Evolutionary conservation across 2,888 invertebrate genomes (phyloP), one percentile per base, ranked within the genome.

Genomic region (Erebia ligea): DNA sequence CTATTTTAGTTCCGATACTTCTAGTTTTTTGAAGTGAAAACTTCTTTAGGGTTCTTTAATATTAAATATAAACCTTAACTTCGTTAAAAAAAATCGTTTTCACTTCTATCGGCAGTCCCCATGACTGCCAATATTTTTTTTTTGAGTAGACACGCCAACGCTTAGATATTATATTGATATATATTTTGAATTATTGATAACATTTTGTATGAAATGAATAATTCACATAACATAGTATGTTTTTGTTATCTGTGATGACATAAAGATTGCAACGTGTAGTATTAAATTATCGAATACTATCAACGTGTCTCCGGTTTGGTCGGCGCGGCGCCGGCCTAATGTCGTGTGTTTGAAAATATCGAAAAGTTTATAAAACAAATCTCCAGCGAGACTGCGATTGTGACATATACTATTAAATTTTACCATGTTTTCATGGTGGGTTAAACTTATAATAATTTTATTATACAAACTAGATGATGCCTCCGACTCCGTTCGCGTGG

Each of bases 391-490:
- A 17, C 13, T 61, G 6, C 45, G 4, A 62, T 13, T 21, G 21
- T 19, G 42, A 13, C 0, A 17, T 17, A 58, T 9, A 9, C 19
- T 45, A 19, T 61, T 45, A 34, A n/a, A n/a, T 64, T 56, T 34
- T 48, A 48, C 56, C 57, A 69, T 64, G 48, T 45, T 63, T 61
- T 17, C 50, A n/a, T 50, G 62, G 62, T 48, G 4, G 19, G 61
- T 61, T 8, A 50, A 1, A 50, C n/a, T 6, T n/a, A 6, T 48
- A 15, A 5, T 9, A n/a, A 1, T n/a, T 17, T 9, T 52, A 2
- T 50, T 15, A n/a, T n/a, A 17, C 17, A 9, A 8, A 17, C 9
- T 52, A 52, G 13, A 0, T 5, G 13, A 40, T 40, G 6, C 45
- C 10, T 11, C 11, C 42, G 42, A 45, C 11, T 42, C 9, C 42